These are phyloP conservation scores for Xiphophorus hellerii DNA, from an alignment of 2,113 vertebrate genomes.

Conservation along the genomic window DNA sequence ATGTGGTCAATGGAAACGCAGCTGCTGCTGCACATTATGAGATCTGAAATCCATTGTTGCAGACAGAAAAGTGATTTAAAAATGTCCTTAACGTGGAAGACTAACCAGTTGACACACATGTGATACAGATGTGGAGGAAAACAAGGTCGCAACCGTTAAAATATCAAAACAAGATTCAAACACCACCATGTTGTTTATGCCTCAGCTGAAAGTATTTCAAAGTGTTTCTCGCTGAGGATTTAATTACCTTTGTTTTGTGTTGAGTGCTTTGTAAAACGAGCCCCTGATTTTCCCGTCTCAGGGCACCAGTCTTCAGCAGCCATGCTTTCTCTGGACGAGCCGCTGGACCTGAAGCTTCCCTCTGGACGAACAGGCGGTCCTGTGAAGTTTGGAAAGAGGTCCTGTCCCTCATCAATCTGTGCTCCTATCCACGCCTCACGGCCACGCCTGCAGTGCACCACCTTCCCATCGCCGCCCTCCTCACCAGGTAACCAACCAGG, in stretches of 20 bases:
- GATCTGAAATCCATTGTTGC: too few species aligned
- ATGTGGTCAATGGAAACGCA: too few species aligned
- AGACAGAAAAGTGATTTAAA: too few species aligned
- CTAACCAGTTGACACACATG: too few species aligned
- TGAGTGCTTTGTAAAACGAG: not conserved
- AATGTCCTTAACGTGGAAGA: not conserved
- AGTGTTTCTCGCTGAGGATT: too few species aligned
- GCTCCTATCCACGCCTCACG: conserved; percentile 66
- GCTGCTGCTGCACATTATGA: too few species aligned
- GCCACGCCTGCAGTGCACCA: conserved; percentile 76
- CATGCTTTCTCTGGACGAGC: conserved; percentile 96
- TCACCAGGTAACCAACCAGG: conserved; percentile 79
- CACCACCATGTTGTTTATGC: too few species aligned
- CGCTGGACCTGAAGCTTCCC: conserved; percentile 92
- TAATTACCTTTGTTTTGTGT: not conserved
- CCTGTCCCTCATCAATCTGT: conserved; percentile 63
- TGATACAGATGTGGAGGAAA: not conserved
- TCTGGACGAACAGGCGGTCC: conserved; percentile 79
- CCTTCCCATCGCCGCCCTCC: conserved; percentile 76
- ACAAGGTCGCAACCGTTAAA: too few species aligned
- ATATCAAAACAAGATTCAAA: too few species aligned
- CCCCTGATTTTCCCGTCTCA: conserved; percentile 45
- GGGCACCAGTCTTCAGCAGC: conserved; percentile 32
- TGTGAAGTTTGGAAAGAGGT: conserved; percentile 70
- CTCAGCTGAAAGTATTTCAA: too few species aligned